phyloP scores from a whole-genome alignment of 2,113 vertebrate genomes.

The Eulemur rufifrons region DNA sequence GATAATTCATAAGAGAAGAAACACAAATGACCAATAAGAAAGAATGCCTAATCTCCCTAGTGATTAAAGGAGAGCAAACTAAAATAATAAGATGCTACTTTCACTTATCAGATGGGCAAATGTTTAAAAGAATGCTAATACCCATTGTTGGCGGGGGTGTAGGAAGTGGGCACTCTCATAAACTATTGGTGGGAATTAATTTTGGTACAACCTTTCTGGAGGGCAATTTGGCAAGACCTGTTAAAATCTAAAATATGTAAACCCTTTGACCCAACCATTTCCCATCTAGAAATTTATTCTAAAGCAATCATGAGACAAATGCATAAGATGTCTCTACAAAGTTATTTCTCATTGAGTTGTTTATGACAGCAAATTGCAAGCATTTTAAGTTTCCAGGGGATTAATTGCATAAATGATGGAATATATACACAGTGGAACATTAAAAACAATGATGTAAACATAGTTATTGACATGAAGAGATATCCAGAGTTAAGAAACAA shows the following conservation, averaged over 20 bases:
- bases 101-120: constrained; percentile 68
- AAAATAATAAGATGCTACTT: constrained; percentile 50
- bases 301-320: background rate
- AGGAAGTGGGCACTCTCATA: constrained; percentile 53
- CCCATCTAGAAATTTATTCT: constrained; percentile 6
- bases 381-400: background rate
- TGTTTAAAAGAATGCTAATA: constrained; percentile 54
- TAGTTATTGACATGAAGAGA: background rate
- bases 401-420: background rate
- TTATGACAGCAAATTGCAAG: background rate
- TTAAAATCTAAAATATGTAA: constrained; percentile 33
- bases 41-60: background rate
- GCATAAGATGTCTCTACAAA: background rate
- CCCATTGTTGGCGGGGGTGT: background rate
- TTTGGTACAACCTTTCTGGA: constrained; percentile 31
- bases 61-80: constrained; percentile 41
- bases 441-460: background rate
- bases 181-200: constrained; percentile 60
- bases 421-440: background rate
- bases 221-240: constrained; percentile 49
- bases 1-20: background rate
- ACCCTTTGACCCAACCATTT: constrained; percentile 9
- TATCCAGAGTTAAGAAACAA: background rate
- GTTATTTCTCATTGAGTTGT: background rate
- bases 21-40: background rate